Conservation (phyloP, 1,140 invertebrate species). For the Rhynchophorus ferrugineus region DNA sequence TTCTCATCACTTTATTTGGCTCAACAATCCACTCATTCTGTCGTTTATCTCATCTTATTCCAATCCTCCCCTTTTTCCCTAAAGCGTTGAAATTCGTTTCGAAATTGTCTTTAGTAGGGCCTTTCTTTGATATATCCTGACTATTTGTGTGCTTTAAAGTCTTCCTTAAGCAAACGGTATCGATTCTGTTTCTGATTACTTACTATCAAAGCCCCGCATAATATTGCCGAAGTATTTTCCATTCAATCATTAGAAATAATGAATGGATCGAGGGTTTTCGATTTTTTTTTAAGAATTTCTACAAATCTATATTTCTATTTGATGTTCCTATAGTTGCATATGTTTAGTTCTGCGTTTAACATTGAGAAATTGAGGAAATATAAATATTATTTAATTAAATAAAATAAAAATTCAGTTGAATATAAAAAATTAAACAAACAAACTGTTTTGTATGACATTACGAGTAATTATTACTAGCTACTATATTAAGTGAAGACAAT, state of each 20-base stretch:
- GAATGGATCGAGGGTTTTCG: background rate
- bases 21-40: slow-evolving; percentile 33
- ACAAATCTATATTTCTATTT: slow-evolving; percentile 4
- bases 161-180: slow-evolving; percentile 27
- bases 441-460: too few species aligned
- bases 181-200: slow-evolving; percentile 31
- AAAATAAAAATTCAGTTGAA: background rate
- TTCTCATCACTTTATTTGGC: slow-evolving; percentile 35
- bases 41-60: slow-evolving; percentile 36
- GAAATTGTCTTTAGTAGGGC: slow-evolving; percentile 33
- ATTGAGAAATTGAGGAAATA: too few species aligned
- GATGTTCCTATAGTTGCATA: background rate
- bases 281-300: background rate
- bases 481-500: too few species aligned
- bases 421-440: background rate
- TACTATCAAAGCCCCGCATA: slow-evolving; percentile 24
- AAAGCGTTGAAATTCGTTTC: slow-evolving; percentile 34
- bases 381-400: background rate
- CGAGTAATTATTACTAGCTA: too few species aligned
- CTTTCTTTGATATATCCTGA: slow-evolving; percentile 35
- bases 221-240: slow-evolving; percentile 15
- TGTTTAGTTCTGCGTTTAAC: background rate
- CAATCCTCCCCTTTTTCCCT: slow-evolving; percentile 26
- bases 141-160: slow-evolving; percentile 36
- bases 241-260: slow-evolving; percentile 22